phyloP scores from a whole-genome alignment of 2,888 invertebrate genomes.

The Nemurella pictetii region DNA sequence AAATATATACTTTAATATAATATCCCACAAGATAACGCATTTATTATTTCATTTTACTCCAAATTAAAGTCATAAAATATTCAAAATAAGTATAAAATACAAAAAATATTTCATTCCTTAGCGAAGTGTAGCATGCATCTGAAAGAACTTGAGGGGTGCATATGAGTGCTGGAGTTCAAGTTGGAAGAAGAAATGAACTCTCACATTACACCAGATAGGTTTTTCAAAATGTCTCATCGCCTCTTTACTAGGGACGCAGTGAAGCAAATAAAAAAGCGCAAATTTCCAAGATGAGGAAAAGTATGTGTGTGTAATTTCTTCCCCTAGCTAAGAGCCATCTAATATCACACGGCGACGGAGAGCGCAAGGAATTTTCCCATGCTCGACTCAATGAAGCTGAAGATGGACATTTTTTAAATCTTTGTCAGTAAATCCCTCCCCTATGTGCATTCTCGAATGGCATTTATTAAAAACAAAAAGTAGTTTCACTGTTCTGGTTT shows the following conservation, averaged over 20 bases:
- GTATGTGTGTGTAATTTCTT: neutral
- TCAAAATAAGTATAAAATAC: too few relatives aligned
- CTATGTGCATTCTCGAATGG: neutral
- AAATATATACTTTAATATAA: too few relatives aligned
- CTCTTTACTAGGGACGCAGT: neutral
- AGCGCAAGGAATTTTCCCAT: neutral
- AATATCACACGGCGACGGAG: neutral
- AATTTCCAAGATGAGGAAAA: neutral
- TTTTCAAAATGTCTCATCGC: neutral
- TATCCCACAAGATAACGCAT: too few relatives aligned
- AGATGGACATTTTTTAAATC: neutral
- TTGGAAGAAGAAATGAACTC: too few relatives aligned
- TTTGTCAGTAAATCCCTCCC: neutral
- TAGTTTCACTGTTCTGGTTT: neutral
- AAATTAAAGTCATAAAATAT: too few relatives aligned
- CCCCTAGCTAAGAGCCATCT: neutral
- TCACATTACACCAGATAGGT: too few relatives aligned
- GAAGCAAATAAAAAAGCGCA: neutral
- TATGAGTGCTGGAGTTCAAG: too few relatives aligned
- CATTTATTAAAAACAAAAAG: neutral
- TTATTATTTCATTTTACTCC: too few relatives aligned
- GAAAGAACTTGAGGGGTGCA: too few relatives aligned
- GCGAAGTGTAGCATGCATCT: too few relatives aligned
- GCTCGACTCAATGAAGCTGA: neutral
- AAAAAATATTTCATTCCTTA: too few relatives aligned